Base-by-base conservation (phyloP, 2,797 vertebrate genomes). In the Huso huso region DNA sequence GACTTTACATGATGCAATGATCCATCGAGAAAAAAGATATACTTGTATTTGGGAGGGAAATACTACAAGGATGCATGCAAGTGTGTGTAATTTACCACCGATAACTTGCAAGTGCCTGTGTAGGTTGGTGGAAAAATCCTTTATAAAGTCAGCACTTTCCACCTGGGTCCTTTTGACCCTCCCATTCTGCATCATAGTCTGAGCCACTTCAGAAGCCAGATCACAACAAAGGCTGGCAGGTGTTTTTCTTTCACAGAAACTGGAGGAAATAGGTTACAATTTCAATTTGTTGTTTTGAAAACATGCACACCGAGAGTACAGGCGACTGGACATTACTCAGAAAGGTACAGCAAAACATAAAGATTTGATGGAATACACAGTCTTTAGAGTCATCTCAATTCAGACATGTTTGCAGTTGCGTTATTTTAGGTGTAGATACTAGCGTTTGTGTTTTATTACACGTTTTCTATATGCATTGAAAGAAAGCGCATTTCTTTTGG, bases 1-100 rank as follows among this genome's bases (percentile, higher is more conserved):
- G 81, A 85, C 81, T 85, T 81, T 69, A 80, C 77, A 71, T 71
- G 81, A 84, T 72, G 75, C 82, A 80, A 85, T 77, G 77, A 84
- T 83, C 82, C 79, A 73, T 77, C 73, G 74, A 79, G 70, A 18
- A 81, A 81, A 61, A 53, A 59, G 4, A 69, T 64, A 63, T 49
- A 57, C 60, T 65, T 13, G 12, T 4, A n/a, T 50, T 18, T 18
- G 37, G 9, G 62, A 37, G 37, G 57, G 74, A 80, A 48, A 51
- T 37, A 63, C 18, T 15, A 51, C 48, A 48, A n/a, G 61, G 58
- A 51, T 51, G 61, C 49, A 57, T 72, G 71, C 71, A 69, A 73
- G 60, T 65, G 61, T 51, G 65, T 1, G n/a, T n/a, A 23, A 37
- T 37, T 37, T 37, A 37, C 23, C 23, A 37, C 23, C 2, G 23